These are phyloP conservation scores for Callospermophilus lateralis DNA, from an alignment of 2,113 vertebrate species.

Conservation along the genomic window DNA sequence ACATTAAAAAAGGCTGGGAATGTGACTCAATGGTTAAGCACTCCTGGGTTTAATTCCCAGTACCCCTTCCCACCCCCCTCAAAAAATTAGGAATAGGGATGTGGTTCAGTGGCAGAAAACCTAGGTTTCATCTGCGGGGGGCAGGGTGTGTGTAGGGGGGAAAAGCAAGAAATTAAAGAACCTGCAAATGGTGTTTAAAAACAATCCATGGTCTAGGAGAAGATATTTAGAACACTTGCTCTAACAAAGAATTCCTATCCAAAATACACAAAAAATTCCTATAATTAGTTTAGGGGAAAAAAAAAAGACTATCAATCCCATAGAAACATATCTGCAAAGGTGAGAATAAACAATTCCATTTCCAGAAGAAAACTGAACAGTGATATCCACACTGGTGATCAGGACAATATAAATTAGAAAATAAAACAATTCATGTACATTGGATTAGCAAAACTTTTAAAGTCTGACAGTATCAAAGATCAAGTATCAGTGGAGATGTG, in stretches of 20 bases:
- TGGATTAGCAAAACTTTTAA: neutral
- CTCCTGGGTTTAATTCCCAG: no score
- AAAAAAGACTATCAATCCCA: neutral
- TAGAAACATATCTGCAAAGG: neutral
- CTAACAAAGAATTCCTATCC: neutral
- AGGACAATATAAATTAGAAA: conserved; percentile 26
- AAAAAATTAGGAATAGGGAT: no score
- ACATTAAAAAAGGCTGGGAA: no score
- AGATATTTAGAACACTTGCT: neutral
- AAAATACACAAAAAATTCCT: neutral
- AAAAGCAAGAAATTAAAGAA: neutral
- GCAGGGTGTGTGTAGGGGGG: no score
- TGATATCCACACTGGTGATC: neutral
- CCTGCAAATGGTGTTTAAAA: neutral
- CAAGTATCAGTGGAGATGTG: neutral
- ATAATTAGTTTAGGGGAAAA: neutral
- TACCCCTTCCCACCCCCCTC: no score
- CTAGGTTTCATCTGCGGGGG: no score
- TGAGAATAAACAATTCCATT: conserved; percentile 7
- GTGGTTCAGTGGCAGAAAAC: neutral
- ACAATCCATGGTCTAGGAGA: neutral
- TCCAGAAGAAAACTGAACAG: neutral
- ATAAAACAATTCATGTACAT: neutral
- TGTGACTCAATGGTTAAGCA: no score
- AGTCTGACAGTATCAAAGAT: neutral